Evolutionary conservation across 1,140 invertebrate species (phyloP), one percentile per base, ranked within the genome.

Genomic region (Drosophila baimaii): DNA sequence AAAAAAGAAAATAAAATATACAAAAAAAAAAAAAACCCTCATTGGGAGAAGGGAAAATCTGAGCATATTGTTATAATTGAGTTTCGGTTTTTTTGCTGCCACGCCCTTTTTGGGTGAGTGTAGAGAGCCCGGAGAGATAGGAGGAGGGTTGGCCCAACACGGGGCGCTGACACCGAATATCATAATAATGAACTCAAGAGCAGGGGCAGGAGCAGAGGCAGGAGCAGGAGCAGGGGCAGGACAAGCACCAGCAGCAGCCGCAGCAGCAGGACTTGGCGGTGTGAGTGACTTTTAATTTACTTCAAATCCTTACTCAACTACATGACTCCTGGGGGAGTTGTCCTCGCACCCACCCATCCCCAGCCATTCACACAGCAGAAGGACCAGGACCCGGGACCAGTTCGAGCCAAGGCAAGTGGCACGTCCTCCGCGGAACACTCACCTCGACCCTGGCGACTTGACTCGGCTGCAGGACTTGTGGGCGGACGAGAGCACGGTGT

Each of bases 1-100:
- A 68, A 71, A 39, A 77, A 79, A 75, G 58, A 64, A 47, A 46
- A 27, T 5, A 27, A 27, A 49, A 49, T n/a, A 49, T 49, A 49
- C 25, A 49, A 27, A 5, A 39, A 9, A 25, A 74, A 44, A 80
- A 78, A 74, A 62, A 58, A 43, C 29, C 35, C 27, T 8, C 27
- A 27, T 25, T 17, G 58, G 41, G 21, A 39, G 21, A 61, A 39
- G 43, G 51, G 43, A 78, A 91, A 91, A 91, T 91, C 81, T 73
- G 78, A 89, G 90, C 90, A 91, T 91, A 91, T 91, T 91, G 90
- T 90, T 85, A 91, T 91, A 91, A 91, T 91, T 90, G 90, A 91
- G 83, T 89, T 91, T 88, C 39, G 54, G 35, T 49, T 62, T 71
- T 71, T 61, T 74, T n/a, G n/a, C 75, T 66, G 79, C 80, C 83